phyloP scores from a whole-genome alignment of 1,140 invertebrate genomes.

The Cataglyphis hispanica region DNA sequence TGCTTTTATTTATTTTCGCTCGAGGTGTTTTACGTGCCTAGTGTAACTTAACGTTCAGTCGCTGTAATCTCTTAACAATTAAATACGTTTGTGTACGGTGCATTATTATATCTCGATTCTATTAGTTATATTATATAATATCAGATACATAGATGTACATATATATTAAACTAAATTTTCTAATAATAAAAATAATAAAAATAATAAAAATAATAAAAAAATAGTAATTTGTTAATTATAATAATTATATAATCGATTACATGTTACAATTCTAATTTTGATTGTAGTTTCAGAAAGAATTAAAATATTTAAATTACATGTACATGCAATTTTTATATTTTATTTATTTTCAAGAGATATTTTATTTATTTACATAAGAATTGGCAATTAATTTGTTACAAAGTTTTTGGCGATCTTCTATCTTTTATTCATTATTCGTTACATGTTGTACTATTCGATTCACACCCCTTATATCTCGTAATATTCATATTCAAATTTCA shows the following conservation, averaged over 20 bases:
- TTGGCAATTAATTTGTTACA: slow-evolving; percentile 22
- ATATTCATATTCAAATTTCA: slow-evolving; percentile 37
- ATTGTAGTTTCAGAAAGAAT: neutral
- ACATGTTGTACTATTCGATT: too few species aligned
- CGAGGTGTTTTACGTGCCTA: slow-evolving; percentile 34
- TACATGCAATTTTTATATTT: neutral
- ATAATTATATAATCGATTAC: neutral
- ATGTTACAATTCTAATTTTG: neutral
- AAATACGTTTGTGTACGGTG: neutral
- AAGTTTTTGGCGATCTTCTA: slow-evolving; percentile 8
- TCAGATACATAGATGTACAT: neutral
- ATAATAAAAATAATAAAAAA: too few species aligned
- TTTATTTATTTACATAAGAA: neutral
- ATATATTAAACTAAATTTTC: too few species aligned
- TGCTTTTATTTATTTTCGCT: slow-evolving; percentile 51
- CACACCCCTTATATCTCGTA: neutral
- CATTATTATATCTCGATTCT: neutral
- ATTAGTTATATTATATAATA: neutral
- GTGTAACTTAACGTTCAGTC: slow-evolving; percentile 16
- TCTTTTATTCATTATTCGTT: neutral
- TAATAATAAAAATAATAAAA: neutral
- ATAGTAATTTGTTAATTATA: neutral
- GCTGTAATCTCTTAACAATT: slow-evolving; percentile 30
- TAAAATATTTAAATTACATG: neutral
- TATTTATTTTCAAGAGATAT: neutral